A percentile compares a stretch with the other conserved stretches of the same genome.
Evolutionary conservation across 2,113 vertebrate genomes (phyloP).

Genomic region (Aegithalos caudatus): DNA sequence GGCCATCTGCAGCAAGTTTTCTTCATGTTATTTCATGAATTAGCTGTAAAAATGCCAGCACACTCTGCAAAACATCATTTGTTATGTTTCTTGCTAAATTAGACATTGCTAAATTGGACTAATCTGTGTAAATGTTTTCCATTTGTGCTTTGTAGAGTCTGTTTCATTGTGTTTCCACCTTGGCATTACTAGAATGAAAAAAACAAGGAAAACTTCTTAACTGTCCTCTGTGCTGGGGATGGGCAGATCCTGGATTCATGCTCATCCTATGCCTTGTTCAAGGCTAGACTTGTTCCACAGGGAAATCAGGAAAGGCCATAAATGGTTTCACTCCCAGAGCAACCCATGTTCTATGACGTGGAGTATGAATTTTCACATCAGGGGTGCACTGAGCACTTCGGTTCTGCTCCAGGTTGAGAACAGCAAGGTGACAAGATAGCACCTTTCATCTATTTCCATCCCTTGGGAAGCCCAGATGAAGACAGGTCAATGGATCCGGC

Average conservation of each 20-base stretch:
- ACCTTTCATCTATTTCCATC: not conserved
- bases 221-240: not conserved
- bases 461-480: not conserved
- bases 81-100: not conserved
- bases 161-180: not conserved
- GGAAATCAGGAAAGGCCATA: not conserved
- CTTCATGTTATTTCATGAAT: not conserved
- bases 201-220: not conserved
- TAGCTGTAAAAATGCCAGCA: not conserved
- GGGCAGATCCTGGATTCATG: not conserved
- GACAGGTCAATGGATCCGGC: rapidly evolving
- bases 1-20: not conserved
- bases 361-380: not conserved
- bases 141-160: not conserved
- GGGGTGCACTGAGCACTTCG: not conserved
- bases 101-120: not conserved
- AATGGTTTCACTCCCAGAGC: not conserved
- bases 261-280: not conserved
- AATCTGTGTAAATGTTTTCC: not conserved
- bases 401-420: not conserved
- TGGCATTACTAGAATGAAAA: not conserved
- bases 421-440: no score
- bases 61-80: not conserved
- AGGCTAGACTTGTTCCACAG: not conserved
- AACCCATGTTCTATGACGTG: not conserved